These are phyloP conservation scores for Ormyrus pomaceus DNA, from an alignment of 2,888 invertebrate genomes.

Conservation along the genomic window DNA sequence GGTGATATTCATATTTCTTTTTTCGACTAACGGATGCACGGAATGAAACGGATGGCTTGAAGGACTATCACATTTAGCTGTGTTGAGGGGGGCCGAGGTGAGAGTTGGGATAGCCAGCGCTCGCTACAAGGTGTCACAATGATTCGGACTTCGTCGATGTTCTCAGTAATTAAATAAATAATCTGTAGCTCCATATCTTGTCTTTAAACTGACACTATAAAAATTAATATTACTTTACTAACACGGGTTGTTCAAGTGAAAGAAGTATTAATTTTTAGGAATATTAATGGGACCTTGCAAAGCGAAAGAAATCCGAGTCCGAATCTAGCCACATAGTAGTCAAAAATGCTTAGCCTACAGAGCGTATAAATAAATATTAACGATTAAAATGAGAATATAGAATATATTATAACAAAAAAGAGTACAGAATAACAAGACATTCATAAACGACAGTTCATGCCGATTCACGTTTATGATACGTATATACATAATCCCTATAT, in stretches of 20 bases:
- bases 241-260: not conserved
- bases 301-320: conserved; percentile 62
- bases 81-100: conserved; percentile 73
- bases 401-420: conserved; percentile 54
- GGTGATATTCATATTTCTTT: conserved; percentile 41
- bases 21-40: conserved; percentile 11
- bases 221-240: not conserved
- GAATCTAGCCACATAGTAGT: conserved; percentile 63
- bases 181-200: conserved; percentile 3
- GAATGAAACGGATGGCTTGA: conserved; percentile 43
- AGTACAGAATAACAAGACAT: conserved; percentile 58
- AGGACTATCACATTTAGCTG: conserved; percentile 66
- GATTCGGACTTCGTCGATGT: conserved; percentile 62
- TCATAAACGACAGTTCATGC: conserved; percentile 57
- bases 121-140: conserved; percentile 69
- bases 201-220: not conserved
- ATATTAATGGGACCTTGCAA: conserved; percentile 5
- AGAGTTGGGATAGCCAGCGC: conserved; percentile 73
- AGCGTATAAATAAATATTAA: conserved; percentile 58
- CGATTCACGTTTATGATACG: conserved; percentile 51
- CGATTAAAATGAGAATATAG: conserved; percentile 56
- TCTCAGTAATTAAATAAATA: not conserved
- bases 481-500: conserved; percentile 66
- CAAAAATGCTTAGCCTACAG: conserved; percentile 65
- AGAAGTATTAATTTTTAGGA: conserved; percentile 2